A percentile compares a stretch with the other conserved stretches of the same genome.
Conservation (phyloP, 1,140 invertebrate genomes). For the Anastrepha ludens region DNA sequence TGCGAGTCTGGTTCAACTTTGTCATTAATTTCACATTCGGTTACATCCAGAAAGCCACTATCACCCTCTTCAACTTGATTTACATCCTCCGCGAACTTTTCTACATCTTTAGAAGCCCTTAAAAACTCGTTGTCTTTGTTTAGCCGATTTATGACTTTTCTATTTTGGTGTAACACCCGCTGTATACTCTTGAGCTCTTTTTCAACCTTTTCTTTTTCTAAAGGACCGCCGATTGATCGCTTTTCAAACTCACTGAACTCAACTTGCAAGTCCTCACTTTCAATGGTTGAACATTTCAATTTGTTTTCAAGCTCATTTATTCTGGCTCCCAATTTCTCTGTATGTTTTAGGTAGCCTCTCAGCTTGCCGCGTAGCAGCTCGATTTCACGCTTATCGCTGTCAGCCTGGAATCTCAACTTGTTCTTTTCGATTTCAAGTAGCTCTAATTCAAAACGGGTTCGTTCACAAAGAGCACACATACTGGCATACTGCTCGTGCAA, state of each 20-base stretch:
- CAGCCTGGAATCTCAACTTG: constrained; percentile 56
- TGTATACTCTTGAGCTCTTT: background rate
- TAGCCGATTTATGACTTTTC: background rate
- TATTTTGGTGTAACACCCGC: background rate
- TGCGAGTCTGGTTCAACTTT: background rate
- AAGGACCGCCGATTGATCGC: background rate
- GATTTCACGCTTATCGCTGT: constrained; percentile 56
- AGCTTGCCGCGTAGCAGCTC: constrained; percentile 58
- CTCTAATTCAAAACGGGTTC: constrained; percentile 59
- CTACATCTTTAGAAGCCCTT: too few species aligned
- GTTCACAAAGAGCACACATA: constrained; percentile 61
- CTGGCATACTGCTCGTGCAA: constrained; percentile 60
- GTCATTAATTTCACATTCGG: too few species aligned
- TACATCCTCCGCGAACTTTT: background rate
- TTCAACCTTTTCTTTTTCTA: background rate
- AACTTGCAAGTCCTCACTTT: background rate
- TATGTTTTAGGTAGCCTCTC: constrained; percentile 58
- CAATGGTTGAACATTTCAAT: background rate
- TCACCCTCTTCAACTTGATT: background rate
- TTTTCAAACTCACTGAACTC: background rate
- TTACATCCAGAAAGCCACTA: constrained; percentile 19
- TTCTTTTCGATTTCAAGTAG: constrained; percentile 57
- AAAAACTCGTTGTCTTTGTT: background rate
- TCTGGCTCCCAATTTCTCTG: constrained; percentile 54
- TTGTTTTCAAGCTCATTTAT: constrained; percentile 57